Base-by-base conservation (phyloP, 2,113 vertebrate genomes). In the Pavo muticus region DNA sequence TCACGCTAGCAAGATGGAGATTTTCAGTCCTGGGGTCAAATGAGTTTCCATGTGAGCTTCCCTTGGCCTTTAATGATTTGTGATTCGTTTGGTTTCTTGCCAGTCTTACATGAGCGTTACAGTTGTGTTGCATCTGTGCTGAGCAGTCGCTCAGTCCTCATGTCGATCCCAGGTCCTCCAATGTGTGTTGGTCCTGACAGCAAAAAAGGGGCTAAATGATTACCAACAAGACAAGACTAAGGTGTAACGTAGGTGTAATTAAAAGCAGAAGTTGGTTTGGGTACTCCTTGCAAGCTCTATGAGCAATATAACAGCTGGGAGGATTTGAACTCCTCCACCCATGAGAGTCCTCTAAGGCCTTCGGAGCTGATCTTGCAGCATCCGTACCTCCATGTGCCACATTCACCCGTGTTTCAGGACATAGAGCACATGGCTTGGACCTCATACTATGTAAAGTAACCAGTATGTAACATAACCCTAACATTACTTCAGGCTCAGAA, bases 241-340 rank as follows among this genome's bases (percentile, higher is more conserved):
- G 56, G 14, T 60, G 11, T 50, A 54, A 25, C 25, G 29, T 44
- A 67, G 13, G 29, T 86, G 69, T 35, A 67, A 77, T 67, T 14
- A 56, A 78, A 81, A 78, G 25, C 45, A 75, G 37, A 39, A 35
- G 65, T 72, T 68, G 1, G 16, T 42, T 45, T 13, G 29, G 50
- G 10, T 57, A 13, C 5, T 76, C 14, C 65, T 59, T 68, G 65
- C 50, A 68, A 20, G 35, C 39, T 89, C 7, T 6, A 1, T 11
- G 50, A 75, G 18, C 4, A 14, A 45, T 56, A n/a, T 69, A 2
- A 0, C 7, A 20, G 7, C 0, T 1, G 19, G 27, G 1, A 5
- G 16, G 11, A n/a, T 59, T 76, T 4, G 19, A 3, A 16, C 87
- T 8, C 7, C 3, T 75, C 14, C 37, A 12, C 19, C 14, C 9